These are phyloP conservation scores for Mesocentrotus franciscanus DNA, from an alignment of 53 echinoderm and acorn worm species.

Conservation along the genomic window DNA sequence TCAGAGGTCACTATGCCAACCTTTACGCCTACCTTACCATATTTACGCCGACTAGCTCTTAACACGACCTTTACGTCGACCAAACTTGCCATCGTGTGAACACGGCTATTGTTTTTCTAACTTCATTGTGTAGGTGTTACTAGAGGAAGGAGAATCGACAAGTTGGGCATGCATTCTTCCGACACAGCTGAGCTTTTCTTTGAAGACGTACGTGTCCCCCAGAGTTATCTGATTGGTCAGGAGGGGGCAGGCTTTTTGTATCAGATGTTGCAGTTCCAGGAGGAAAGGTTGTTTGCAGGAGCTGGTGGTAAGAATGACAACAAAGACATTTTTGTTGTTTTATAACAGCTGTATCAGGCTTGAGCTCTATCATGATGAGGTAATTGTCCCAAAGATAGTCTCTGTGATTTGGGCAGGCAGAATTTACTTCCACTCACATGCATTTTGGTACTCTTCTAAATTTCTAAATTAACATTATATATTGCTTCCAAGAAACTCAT, in stretches of 20 bases:
- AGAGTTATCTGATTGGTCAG: slow-evolving; percentile 89
- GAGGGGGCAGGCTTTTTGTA: slow-evolving; percentile 95
- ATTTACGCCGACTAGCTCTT: too few relatives aligned
- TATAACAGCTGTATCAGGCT: background rate
- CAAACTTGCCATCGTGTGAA: too few relatives aligned
- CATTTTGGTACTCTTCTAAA: too few relatives aligned
- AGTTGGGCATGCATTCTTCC: slow-evolving; percentile 93
- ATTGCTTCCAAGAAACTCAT: too few relatives aligned
- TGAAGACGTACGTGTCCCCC: slow-evolving; percentile 94
- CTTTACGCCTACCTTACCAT: too few relatives aligned
- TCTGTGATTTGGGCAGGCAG: background rate
- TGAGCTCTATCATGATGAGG: too few relatives aligned
- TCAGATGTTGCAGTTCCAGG: slow-evolving; percentile 99
- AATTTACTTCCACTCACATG: background rate
- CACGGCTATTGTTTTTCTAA: too few relatives aligned
- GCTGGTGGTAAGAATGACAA: slow-evolving; percentile 70
- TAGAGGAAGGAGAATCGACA: slow-evolving; percentile 87
- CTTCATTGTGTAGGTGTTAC: slow-evolving; percentile 75
- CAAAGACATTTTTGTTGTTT: too few relatives aligned
- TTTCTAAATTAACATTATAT: too few relatives aligned
- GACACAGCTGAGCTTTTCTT: slow-evolving; percentile 98
- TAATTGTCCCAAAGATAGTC: background rate
- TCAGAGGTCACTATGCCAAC: too few relatives aligned
- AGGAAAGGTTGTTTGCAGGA: slow-evolving; percentile 86
- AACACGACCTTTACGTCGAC: too few relatives aligned